Percentiles rank a stretch among this genome's conserved stretches.
Conservation (phyloP, 1,140 invertebrate species). For the Heterodera schachtii region DNA sequence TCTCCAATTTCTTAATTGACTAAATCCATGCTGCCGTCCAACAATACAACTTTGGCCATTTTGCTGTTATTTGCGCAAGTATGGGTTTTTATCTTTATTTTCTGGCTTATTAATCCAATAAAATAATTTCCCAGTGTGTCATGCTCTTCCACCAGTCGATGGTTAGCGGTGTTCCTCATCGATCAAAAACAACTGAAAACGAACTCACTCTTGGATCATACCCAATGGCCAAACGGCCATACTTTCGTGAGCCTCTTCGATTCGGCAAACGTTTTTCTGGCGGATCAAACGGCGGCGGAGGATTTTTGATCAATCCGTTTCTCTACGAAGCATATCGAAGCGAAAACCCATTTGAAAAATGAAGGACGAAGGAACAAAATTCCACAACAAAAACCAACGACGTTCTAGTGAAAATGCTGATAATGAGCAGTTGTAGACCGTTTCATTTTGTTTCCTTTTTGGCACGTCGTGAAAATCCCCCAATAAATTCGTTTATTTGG, state of each 20-base stretch:
- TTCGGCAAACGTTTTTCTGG: conserved; percentile 51
- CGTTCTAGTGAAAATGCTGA: background rate
- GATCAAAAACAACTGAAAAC: background rate
- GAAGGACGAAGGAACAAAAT: background rate
- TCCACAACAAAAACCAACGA: too few species aligned
- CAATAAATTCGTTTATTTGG: background rate
- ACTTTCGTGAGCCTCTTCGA: conserved; percentile 57
- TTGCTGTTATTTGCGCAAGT: background rate
- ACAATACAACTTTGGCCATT: background rate
- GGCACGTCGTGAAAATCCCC: background rate
- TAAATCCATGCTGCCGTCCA: background rate
- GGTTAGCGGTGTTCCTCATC: background rate
- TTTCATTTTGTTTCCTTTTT: background rate
- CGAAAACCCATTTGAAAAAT: background rate
- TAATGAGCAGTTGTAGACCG: background rate
- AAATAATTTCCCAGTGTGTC: background rate
- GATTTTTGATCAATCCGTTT: conserved; percentile 6
- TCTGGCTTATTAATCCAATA: too few species aligned
- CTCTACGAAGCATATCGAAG: conserved; percentile 6
- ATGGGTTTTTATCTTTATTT: too few species aligned
- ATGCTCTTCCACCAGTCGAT: background rate
- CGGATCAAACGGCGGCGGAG: background rate
- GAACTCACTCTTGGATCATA: background rate
- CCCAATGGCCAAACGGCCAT: conserved; percentile 13
- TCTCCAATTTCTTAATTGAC: background rate